These are phyloP conservation scores for Hypanus sabinus DNA, from an alignment of 2,113 vertebrate species.

Conservation along the genomic window DNA sequence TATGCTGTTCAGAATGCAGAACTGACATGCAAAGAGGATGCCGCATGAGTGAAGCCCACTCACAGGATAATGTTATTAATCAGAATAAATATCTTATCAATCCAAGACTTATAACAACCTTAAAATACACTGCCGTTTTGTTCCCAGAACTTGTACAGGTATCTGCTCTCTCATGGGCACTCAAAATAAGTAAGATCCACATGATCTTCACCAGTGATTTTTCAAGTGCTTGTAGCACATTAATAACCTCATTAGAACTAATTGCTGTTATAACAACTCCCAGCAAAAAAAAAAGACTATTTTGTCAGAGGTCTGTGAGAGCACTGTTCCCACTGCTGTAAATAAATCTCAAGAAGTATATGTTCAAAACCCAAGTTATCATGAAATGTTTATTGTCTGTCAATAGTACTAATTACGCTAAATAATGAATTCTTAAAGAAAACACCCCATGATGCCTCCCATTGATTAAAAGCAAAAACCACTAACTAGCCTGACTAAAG, in stretches of 20 bases:
- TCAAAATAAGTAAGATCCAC: neutral
- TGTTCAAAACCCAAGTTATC: neutral
- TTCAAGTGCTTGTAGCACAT: neutral
- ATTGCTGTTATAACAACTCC: no score
- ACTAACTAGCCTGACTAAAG: slow-evolving; percentile 3
- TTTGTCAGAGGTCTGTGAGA: neutral
- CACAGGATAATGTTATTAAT: neutral
- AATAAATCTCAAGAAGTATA: neutral
- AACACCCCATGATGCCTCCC: neutral
- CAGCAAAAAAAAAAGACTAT: neutral
- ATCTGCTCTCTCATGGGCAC: no score
- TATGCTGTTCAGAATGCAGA: neutral
- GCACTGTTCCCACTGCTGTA: neutral
- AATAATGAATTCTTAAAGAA: neutral
- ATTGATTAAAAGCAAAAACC: slow-evolving; percentile 26
- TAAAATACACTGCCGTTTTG: neutral
- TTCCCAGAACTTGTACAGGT: neutral
- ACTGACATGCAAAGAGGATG: neutral
- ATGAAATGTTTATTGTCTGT: neutral
- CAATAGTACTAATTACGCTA: neutral
- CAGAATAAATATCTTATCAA: neutral
- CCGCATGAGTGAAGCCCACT: neutral
- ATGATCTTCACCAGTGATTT: neutral
- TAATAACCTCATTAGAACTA: slow-evolving; percentile 11
- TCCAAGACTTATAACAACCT: neutral